phyloP scores from a whole-genome alignment of 1,140 invertebrate species.

The Scaptomyza graminum region DNA sequence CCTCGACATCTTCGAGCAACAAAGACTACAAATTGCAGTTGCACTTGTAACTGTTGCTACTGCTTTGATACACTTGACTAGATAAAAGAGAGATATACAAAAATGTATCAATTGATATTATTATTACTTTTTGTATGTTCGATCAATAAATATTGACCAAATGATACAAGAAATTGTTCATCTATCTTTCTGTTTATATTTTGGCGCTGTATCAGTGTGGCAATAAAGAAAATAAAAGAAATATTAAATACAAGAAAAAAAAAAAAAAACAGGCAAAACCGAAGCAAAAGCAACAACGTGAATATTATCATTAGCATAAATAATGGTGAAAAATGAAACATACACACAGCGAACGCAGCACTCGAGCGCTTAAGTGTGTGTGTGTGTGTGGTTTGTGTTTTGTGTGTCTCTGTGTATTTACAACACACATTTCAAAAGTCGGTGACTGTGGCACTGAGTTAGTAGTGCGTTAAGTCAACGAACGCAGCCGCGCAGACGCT shows the following conservation, averaged over 20 bases:
- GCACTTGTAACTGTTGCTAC: conserved; percentile 15
- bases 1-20: neutral
- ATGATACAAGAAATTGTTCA: conserved; percentile 17
- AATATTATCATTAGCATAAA: conserved; percentile 77
- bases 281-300: conserved; percentile 48
- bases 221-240: conserved; percentile 27
- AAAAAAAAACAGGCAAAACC: conserved; percentile 38
- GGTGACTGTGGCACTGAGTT: conserved; percentile 83
- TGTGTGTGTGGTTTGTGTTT: conserved; percentile 9
- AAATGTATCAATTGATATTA: neutral
- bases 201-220: conserved; percentile 25
- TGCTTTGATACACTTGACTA: neutral
- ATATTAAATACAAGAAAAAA: conserved; percentile 6
- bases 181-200: conserved; percentile 1
- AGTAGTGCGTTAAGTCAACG: conserved; percentile 83
- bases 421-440: conserved; percentile 82
- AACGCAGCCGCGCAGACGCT: conserved; percentile 76
- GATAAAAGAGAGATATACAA: no score
- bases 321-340: conserved; percentile 73
- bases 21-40: conserved; percentile 33
- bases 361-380: conserved; percentile 19
- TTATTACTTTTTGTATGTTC: no score
- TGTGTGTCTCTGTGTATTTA: conserved; percentile 45
- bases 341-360: conserved; percentile 45
- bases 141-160: conserved; percentile 16